These are phyloP conservation scores for Neoscelio sp. DNA, from an alignment of 2,888 invertebrate species.

Conservation along the genomic window DNA sequence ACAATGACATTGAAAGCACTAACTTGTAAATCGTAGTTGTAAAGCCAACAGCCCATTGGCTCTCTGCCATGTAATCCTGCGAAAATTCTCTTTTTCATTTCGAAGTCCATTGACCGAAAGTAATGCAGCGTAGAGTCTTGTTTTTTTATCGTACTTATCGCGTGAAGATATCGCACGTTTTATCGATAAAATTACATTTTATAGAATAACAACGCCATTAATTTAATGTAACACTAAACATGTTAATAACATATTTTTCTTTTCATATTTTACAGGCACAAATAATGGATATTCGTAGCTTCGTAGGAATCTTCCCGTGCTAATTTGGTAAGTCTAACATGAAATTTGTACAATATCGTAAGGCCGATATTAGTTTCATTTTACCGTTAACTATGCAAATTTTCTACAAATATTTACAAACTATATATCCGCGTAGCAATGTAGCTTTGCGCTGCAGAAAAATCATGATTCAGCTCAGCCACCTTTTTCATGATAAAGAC, in stretches of 20 bases:
- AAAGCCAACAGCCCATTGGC: conserved; percentile 9
- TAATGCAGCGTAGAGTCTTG: not conserved
- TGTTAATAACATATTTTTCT: not conserved
- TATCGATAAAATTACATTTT: not conserved
- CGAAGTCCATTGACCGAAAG: conserved; percentile 4
- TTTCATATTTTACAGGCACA: not conserved
- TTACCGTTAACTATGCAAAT: too few species aligned
- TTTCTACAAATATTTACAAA: too few species aligned
- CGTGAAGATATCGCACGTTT: not conserved
- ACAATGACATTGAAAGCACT: not conserved
- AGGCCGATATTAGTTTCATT: too few species aligned
- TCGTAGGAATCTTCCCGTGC: not conserved
- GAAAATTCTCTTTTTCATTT: conserved; percentile 10
- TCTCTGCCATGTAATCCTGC: conserved; percentile 4
- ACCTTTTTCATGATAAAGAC: too few species aligned
- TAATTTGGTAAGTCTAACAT: conserved; percentile 3
- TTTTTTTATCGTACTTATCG: not conserved
- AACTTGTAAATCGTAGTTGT: conserved; percentile 4
- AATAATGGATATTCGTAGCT: not conserved
- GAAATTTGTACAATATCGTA: too few species aligned
- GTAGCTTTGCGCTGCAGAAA: too few species aligned
- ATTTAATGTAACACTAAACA: not conserved
- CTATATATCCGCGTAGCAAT: too few species aligned
- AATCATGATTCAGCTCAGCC: too few species aligned
- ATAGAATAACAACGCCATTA: not conserved